Base-by-base conservation (phyloP, 2,888 invertebrate genomes). In the Silvanus unidentatus region DNA sequence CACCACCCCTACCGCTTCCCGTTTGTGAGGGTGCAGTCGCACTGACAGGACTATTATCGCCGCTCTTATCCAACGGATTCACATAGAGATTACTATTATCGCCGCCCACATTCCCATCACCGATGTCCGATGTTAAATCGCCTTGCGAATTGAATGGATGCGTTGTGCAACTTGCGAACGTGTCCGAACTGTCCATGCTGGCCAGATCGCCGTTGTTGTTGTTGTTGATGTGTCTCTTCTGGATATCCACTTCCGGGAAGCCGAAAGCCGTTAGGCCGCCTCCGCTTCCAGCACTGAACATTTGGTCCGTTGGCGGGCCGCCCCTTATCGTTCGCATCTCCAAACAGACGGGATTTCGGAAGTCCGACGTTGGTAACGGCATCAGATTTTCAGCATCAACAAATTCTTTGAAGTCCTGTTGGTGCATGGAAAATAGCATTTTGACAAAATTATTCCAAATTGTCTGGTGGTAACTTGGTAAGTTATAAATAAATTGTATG, bases 161-260 rank as follows among this genome's bases (percentile, higher is more conserved):
- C 66, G 95, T 94, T 77, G 92, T 88, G 78, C 95, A 95, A 75
- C 92, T 94, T 73, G 92, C 92, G 75, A 92, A 96, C 58, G 95
- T 95, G 75, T 95, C 95, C 66, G 92, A 87, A 75, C 92, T 86
- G 76, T 80, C 79, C 58, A 80, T 75, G 63, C 79, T 79, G 52
- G 77, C 79, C 63, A 78, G 59, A 51, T 78, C 78, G 16, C 70
- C 74, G 49, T 60, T 72, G 45, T 68, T 68, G 51, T 72, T 69
- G 53, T 65, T 69, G 53, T 64, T 65, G 49, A 64, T 68, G 45
- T 58, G 65, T 49, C 65, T 67, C 45, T 58, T 59, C 39, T 57
- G 58, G 38, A 57, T 56, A 47, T 64, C 62, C 40, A 57, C 45
- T 45, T 64, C 57, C 16, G 52, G 43, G 40, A 58, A 59, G 15